Evolutionary conservation across 1,140 invertebrate species (phyloP), one percentile per base, ranked within the genome.

Genomic region (Leptopilina clavipes): DNA sequence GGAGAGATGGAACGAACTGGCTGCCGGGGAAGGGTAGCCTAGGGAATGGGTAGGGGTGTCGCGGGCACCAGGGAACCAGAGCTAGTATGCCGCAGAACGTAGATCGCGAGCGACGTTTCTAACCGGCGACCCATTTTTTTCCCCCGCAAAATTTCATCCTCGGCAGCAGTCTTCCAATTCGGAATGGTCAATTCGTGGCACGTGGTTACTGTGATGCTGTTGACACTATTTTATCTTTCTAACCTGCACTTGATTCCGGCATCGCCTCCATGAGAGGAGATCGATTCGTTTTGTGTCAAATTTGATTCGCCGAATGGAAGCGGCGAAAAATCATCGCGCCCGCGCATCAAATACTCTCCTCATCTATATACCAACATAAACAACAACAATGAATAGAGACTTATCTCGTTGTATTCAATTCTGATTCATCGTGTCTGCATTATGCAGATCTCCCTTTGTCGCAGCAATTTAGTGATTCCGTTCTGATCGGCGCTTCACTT

Each of bases 51-150:
- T 73, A 81, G 80, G 72, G 79, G 74, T 78, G 76, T 76, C 73
- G 77, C 73, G 84, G 81, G 84, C 79, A 81, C 82, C 84, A 84
- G 81, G 83, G 85, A 82, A 85, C 77, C 74, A 76, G 71, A 85
- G 84, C 86, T 89, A 89, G 89, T 90, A 80, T 83, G 88, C 84
- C 86, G 88, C 86, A 85, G 87, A 88, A 84, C 87, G 85, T 85
- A 86, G 87, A 81, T 87, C 86, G 87, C 81, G 85, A 84, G 83
- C 81, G 86, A 87, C 86, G 85, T 81, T n/a, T 81, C 72, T 75
- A 76, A 79, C 43, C 70, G 31, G 43, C 54, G 37, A 70, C 25
- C 74, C 73, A n/a, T n/a, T n/a, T n/a, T 45, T 71, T 56, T n/a
- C 3, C 37, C 37, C 9, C 37, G 8, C 37, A 40, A 40, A 40